phyloP scores from a whole-genome alignment of 1,140 invertebrate genomes.

The Drosophila novamexicana region DNA sequence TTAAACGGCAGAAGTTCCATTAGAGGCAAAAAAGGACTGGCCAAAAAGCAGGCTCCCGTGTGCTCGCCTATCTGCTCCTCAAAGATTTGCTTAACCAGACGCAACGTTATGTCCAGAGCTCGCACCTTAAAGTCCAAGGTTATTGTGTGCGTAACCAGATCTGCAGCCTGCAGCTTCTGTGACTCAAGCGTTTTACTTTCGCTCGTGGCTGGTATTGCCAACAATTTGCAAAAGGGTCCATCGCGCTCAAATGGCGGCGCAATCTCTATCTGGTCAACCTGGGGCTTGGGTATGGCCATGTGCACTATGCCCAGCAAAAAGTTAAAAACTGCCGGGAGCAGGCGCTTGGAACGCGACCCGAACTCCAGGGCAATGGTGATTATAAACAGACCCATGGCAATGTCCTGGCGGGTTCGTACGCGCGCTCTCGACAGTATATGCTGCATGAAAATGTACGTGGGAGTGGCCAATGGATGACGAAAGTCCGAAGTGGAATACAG shows the following conservation, averaged over 20 bases:
- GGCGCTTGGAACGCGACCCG: constrained; percentile 91
- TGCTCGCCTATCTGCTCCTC: constrained; percentile 85
- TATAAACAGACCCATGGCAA: constrained; percentile 92
- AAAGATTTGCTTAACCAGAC: constrained; percentile 86
- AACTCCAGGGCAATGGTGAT: constrained; percentile 91
- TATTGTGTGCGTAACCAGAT: constrained; percentile 67
- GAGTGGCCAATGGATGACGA: constrained; percentile 93
- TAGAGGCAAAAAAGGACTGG: constrained; percentile 84
- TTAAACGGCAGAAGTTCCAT: constrained; percentile 86
- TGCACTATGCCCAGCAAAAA: constrained; percentile 90
- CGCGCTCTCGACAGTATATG: constrained; percentile 89
- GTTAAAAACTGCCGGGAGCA: constrained; percentile 91
- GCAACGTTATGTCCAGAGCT: constrained; percentile 85
- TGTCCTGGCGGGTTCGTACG: constrained; percentile 87
- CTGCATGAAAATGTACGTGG: constrained; percentile 92
- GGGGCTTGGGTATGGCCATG: constrained; percentile 86
- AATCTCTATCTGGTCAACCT: constrained; percentile 86
- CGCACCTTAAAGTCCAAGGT: constrained; percentile 88
- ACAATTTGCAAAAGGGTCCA: constrained; percentile 79
- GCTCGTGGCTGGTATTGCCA: constrained; percentile 48
- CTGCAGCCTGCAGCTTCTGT: constrained; percentile 50
- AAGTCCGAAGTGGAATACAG: constrained; percentile 96
- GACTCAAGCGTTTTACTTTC: constrained; percentile 40
- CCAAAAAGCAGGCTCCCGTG: constrained; percentile 73
- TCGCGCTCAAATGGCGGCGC: constrained; percentile 88